These are phyloP conservation scores for Calidris pugnax DNA, from an alignment of 2,113 vertebrate species.

Conservation along the genomic window DNA sequence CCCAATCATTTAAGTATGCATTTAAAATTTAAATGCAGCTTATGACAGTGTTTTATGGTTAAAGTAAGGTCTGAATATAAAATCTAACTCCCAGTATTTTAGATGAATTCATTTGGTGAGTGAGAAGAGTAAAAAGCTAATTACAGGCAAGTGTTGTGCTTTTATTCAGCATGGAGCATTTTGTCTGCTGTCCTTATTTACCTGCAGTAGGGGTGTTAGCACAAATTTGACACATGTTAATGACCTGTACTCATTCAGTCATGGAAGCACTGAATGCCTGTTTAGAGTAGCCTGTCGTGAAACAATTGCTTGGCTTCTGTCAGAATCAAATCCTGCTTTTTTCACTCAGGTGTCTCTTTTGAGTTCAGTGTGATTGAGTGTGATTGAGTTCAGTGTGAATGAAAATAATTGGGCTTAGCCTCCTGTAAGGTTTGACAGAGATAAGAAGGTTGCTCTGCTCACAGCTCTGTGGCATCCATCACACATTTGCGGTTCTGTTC, in stretches of 20 bases:
- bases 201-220: not conserved
- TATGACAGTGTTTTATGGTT: not conserved
- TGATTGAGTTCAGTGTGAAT: too few species aligned
- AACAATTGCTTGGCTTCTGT: not conserved
- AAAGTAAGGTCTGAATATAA: not conserved
- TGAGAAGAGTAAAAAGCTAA: not conserved
- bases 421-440: not conserved
- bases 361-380: not conserved
- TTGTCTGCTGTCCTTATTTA: not conserved
- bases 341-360: not conserved
- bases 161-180: not conserved
- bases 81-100: not conserved
- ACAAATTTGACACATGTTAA: not conserved
- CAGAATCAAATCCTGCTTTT: not conserved
- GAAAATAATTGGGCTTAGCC: not conserved
- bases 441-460: not conserved
- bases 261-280: not conserved
- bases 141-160: not conserved
- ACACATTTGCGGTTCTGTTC: rapidly evolving
- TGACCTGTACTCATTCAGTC: not conserved
- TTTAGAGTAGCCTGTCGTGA: not conserved
- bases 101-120: not conserved
- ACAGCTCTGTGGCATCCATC: not conserved
- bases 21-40: conserved; percentile 6
- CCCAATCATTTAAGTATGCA: not conserved